These are phyloP conservation scores for Microhierax caerulescens DNA, from an alignment of 2,797 vertebrate species.

Conservation along the genomic window DNA sequence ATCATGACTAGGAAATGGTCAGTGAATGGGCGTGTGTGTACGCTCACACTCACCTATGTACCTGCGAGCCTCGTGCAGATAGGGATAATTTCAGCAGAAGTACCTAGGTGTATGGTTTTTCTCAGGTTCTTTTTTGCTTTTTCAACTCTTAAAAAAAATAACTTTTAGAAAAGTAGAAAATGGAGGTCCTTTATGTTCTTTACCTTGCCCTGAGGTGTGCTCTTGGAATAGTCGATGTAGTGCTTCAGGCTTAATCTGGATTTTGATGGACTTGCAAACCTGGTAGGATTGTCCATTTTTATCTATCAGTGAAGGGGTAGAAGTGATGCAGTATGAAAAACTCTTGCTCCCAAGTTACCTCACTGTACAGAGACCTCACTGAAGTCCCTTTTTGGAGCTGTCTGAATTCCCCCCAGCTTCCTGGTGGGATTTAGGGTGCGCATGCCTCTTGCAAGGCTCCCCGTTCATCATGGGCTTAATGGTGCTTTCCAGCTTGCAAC, in stretches of 20 bases:
- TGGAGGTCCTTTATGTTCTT: background rate
- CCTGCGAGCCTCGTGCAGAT: accelerated
- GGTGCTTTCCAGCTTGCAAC: conserved; percentile 10
- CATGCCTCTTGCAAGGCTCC: background rate
- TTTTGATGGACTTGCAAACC: accelerated
- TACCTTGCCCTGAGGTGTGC: background rate
- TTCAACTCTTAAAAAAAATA: background rate
- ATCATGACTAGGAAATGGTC: accelerated
- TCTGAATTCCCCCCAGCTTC: background rate
- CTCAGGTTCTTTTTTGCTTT: background rate
- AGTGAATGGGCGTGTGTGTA: no score
- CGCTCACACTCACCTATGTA: accelerated
- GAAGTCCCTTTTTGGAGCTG: background rate
- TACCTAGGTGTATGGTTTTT: background rate
- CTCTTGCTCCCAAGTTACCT: background rate
- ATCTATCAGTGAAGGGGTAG: background rate
- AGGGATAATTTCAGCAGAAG: background rate
- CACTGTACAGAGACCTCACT: background rate
- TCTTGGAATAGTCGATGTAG: background rate
- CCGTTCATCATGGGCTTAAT: background rate
- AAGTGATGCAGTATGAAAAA: background rate
- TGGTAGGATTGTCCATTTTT: background rate
- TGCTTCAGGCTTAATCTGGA: background rate
- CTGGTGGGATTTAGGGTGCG: background rate
- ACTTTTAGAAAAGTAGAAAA: background rate